Percentiles rank a stretch among this genome's conserved stretches.
phyloP scores from a whole-genome alignment of 2,888 invertebrate species.

The Calameuta idolon region DNA sequence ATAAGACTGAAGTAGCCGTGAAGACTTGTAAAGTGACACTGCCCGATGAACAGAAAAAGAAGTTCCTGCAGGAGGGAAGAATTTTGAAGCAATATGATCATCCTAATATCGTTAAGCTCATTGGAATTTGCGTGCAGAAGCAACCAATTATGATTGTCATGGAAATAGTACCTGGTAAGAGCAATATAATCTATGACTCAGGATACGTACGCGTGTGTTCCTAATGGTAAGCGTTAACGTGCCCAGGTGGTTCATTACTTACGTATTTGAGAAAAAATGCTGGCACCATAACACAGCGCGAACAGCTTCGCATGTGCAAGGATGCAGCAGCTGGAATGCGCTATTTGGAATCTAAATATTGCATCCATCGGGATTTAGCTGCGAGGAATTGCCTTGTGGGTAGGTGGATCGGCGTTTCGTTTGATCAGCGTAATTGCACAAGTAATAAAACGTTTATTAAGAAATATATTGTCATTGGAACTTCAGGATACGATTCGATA shows the following conservation, averaged over 20 bases:
- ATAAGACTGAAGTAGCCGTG: constrained; percentile 90
- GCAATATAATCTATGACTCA: constrained; percentile 21
- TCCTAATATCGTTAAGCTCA: constrained; percentile 94
- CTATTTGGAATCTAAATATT: constrained; percentile 94
- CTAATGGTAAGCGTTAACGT: constrained; percentile 10
- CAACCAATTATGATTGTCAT: constrained; percentile 99
- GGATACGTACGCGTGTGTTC: constrained; percentile 14
- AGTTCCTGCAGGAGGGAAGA: constrained; percentile 94
- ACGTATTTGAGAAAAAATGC: constrained; percentile 88
- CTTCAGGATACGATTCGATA: constrained; percentile 79
- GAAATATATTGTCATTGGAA: constrained; percentile 17
- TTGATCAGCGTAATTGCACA: not conserved
- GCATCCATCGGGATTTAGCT: constrained; percentile 95
- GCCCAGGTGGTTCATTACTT: constrained; percentile 87
- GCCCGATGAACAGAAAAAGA: constrained; percentile 93
- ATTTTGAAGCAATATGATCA: constrained; percentile 97
- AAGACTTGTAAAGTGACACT: constrained; percentile 95
- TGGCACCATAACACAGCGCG: constrained; percentile 73
- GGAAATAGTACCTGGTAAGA: constrained; percentile 90
- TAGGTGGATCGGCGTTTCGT: constrained; percentile 46
- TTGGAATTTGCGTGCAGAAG: constrained; percentile 97
- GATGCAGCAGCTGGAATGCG: constrained; percentile 96
- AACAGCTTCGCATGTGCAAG: constrained; percentile 89
- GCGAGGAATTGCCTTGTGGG: constrained; percentile 93
- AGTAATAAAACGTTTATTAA: not conserved